Base-by-base conservation (phyloP, 1,140 invertebrate genomes). In the Lycorma delicatula region DNA sequence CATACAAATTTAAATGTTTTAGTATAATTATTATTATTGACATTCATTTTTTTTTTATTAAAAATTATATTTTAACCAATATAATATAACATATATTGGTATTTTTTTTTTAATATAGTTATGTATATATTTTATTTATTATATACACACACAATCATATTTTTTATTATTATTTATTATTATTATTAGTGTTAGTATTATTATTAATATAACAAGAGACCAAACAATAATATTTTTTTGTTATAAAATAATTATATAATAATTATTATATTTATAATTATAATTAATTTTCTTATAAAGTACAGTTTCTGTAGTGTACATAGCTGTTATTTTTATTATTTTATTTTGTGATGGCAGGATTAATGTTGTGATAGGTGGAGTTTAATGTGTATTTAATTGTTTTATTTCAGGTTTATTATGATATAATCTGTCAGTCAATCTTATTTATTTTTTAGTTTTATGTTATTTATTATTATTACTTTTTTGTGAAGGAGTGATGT, bases 251-350 rank as follows among this genome's bases (percentile, higher is more conserved):
- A 44, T 44, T 20, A 22, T 22, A 22, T 44, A 20, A 16, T 44
- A 20, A 44, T n/a, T n/a, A n/a, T n/a, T n/a, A n/a, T n/a, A n/a
- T n/a, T n/a, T n/a, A n/a, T n/a, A n/a, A n/a, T n/a, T n/a, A n/a
- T n/a, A n/a, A n/a, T n/a, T n/a, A n/a, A n/a, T n/a, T n/a, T n/a
- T n/a, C n/a, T n/a, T n/a, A n/a, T n/a, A 44, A 44, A 44, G 41
- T 44, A 44, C 41, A 44, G 41, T 44, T 44, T 44, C n/a, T 44
- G 41, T 44, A 44, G 41, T 44, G 41, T 44, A 44, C 41, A 44
- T 44, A 44, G n/a, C n/a, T n/a, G n/a, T n/a, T n/a, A n/a, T n/a
- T n/a, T n/a, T n/a, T n/a, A n/a, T n/a, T n/a, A n/a, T n/a, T n/a
- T 44, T 44, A 20, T 44, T 16, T 44, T 44, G 41, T 38, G 36